phyloP scores from a whole-genome alignment of 92 coral and sea anemone species.

The Paragorgia papillata region DNA sequence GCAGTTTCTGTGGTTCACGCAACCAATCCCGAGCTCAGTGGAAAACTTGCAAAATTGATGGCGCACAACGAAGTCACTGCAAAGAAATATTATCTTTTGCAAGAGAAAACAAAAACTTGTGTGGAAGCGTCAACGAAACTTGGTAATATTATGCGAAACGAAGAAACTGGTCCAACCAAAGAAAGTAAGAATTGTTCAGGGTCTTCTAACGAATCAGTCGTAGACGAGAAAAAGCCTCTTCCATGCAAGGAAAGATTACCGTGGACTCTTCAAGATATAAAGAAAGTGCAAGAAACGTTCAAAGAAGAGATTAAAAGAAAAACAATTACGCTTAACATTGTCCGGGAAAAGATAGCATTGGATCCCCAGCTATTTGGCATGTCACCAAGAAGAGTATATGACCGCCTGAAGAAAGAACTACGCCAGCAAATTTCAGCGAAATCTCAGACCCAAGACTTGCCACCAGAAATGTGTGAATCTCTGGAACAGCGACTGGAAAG shows the following conservation, averaged over 20 bases:
- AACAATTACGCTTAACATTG: background rate
- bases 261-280: background rate
- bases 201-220: background rate
- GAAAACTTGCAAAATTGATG: slow-evolving; percentile 6
- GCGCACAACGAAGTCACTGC: slow-evolving; percentile 26
- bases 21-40: slow-evolving; percentile 1
- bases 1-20: slow-evolving; percentile 34
- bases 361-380: background rate
- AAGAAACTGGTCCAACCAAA: background rate
- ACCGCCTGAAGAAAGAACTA: background rate
- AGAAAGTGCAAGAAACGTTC: background rate
- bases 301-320: background rate
- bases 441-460: too few relatives aligned
- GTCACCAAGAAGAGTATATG: slow-evolving; percentile 26
- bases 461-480: too few relatives aligned
- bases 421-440: too few relatives aligned
- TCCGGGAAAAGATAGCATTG: background rate
- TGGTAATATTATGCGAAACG: background rate
- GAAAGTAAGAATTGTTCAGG: background rate
- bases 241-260: background rate
- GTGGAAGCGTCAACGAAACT: slow-evolving; percentile 15
- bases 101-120: background rate
- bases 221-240: background rate
- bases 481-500: too few relatives aligned
- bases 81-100: slow-evolving; percentile 12